Conservation (phyloP, 2,888 invertebrate genomes). For the Melipona bicolor region DNA sequence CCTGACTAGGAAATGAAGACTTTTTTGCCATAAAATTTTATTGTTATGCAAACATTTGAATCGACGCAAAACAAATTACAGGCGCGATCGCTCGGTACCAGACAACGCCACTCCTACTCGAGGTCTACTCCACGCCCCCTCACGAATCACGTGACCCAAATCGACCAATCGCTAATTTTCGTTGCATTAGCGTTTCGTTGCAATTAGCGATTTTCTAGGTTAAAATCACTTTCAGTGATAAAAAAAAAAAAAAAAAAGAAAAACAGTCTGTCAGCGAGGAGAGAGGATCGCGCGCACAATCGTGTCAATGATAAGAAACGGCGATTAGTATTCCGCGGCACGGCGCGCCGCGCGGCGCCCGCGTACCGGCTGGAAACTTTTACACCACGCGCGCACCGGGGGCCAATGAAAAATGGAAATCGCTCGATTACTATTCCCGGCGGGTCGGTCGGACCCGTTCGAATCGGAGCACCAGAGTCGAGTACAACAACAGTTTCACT, state of each 20-base stretch:
- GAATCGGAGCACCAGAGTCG: conserved; percentile 12
- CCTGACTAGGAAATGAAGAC: too few relatives aligned
- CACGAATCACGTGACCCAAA: too few relatives aligned
- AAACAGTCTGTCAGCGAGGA: background rate
- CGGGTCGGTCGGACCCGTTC: conserved; percentile 43
- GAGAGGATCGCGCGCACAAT: conserved; percentile 30
- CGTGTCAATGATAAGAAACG: conserved; percentile 58
- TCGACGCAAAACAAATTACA: too few relatives aligned
- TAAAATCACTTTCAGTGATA: too few relatives aligned
- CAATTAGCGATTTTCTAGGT: too few relatives aligned
- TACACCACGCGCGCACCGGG: conserved; percentile 37
- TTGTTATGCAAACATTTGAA: too few relatives aligned
- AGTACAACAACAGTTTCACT: conserved; percentile 40
- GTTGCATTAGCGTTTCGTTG: too few relatives aligned
- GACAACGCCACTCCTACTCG: too few relatives aligned
- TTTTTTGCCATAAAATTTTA: too few relatives aligned
- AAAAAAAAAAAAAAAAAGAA: background rate
- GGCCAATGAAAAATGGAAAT: conserved; percentile 62
- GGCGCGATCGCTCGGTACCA: too few relatives aligned
- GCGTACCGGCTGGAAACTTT: conserved; percentile 41
- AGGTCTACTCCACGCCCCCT: too few relatives aligned
- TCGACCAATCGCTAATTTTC: too few relatives aligned
- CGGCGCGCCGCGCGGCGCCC: conserved; percentile 41
- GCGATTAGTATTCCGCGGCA: conserved; percentile 59
- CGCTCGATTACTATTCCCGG: conserved; percentile 59